A percentile compares a stretch with the other conserved stretches of the same genome.
Conservation (phyloP, 2,797 vertebrate species). For the Danionella dracula region DNA sequence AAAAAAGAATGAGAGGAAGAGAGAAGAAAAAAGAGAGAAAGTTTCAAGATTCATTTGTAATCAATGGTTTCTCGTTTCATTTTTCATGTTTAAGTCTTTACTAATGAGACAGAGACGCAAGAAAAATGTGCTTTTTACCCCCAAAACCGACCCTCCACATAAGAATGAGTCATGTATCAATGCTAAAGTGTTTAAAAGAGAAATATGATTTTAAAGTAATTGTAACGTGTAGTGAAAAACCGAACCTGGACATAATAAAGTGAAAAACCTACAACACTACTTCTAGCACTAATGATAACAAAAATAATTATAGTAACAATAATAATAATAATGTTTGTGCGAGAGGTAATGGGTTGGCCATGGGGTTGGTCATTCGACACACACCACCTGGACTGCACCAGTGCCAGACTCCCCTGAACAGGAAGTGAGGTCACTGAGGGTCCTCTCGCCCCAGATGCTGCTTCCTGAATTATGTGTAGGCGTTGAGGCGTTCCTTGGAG, state of each 20-base stretch:
- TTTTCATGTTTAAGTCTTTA: constrained; percentile 54
- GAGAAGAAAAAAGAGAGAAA: neutral
- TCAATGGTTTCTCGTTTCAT: constrained; percentile 51
- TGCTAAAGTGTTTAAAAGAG: constrained; percentile 44
- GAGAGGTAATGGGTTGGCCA: constrained; percentile 70
- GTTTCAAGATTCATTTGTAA: neutral
- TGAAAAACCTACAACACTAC: constrained; percentile 55
- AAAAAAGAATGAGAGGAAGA: neutral
- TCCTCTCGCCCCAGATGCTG: constrained; percentile 32
- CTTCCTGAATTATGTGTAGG: constrained; percentile 87
- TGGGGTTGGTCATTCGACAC: constrained; percentile 70
- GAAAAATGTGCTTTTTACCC: constrained; percentile 67
- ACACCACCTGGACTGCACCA: constrained; percentile 67
- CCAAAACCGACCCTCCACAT: constrained; percentile 60
- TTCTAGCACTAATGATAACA: constrained; percentile 47
- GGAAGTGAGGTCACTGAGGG: constrained; percentile 40
- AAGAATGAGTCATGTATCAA: constrained; percentile 53
- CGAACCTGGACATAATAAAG: constrained; percentile 32
- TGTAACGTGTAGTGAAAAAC: constrained; percentile 45
- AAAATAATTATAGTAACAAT: constrained; percentile 41
- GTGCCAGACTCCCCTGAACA: constrained; percentile 50
- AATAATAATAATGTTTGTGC: constrained; percentile 62
- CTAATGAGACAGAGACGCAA: constrained; percentile 59
- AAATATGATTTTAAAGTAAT: constrained; percentile 47
- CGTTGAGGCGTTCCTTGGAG: constrained; percentile 98